Evolutionary conservation across 2,888 invertebrate genomes (phyloP), one percentile per base, ranked within the genome.

Genomic region (Xylota sylvarum): DNA sequence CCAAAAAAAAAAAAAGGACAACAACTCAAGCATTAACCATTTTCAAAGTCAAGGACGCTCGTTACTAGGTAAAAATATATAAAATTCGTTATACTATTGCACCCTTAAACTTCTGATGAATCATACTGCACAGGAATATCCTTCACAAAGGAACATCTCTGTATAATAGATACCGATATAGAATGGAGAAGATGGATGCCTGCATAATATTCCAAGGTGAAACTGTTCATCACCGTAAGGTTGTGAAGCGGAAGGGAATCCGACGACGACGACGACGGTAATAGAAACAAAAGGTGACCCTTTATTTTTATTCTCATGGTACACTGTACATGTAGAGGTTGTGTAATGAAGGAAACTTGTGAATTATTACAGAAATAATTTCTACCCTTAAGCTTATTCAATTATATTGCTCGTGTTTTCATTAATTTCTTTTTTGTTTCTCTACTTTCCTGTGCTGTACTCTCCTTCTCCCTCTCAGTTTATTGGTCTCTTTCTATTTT

Each of bases 141-240:
- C n/a, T 40, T 40, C 40, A 40, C 7, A 23, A 23, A 23, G 23
- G 23, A 23, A 1, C 23, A 23, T 23, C 1, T 3, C 1, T 3
- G 4, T 10, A 12, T 4, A 40, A 5, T 9, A 5, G 12, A n/a
- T n/a, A n/a, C n/a, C 4, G 12, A n/a, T 40, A 23, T 52, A 52
- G 52, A 52, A 52, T 19, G 27, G n/a, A 5, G 27, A 23, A 1
- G 50, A 9, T 9, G 23, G 23, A 48, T 19, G 9, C 48, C 14
- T 48, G 48, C 60, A 73, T 62, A 74, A 74, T 74, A 46, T 55
- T 43, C 43, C 64, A 46, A 64, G 62, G 37, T 73, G 27, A 73
- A 30, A 27, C 17, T 52, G 52, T 30, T 62, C 73, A 40, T 40
- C 23, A 52, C 40, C 50, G 52, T 23, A 73, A 73, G 62, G 73